Evolutionary conservation across 1,140 invertebrate species (phyloP).

Genomic region (Ditylenchus dipsaci): DNA sequence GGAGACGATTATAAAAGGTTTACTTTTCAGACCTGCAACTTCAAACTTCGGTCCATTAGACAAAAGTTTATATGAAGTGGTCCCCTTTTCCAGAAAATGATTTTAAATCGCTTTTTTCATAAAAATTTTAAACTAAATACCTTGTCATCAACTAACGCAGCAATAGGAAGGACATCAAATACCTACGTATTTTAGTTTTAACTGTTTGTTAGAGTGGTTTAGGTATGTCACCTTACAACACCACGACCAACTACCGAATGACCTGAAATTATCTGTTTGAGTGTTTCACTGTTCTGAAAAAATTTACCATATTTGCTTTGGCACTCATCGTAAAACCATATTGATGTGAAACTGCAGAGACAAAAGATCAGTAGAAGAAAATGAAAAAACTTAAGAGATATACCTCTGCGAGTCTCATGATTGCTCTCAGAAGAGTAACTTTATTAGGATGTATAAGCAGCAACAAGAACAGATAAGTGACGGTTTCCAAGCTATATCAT

Average conservation of each 20-base stretch:
- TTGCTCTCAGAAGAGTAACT: conserved; percentile 91
- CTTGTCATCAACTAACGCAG: conserved; percentile 53
- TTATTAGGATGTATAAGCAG: conserved; percentile 98
- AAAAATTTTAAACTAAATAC: conserved; percentile 17
- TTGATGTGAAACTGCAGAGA: conserved; percentile 71
- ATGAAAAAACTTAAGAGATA: conserved; percentile 60
- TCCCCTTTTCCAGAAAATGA: no score
- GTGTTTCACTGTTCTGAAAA: no score
- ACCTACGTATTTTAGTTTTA: conserved; percentile 29
- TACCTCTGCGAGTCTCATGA: conserved; percentile 82
- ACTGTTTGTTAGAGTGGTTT: no score
- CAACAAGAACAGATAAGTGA: conserved; percentile 85
- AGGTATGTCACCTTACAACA: conserved; percentile 46
- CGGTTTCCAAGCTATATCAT: conserved; percentile 79
- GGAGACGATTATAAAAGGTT: no score
- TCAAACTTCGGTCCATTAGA: no score
- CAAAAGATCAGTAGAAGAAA: neutral
- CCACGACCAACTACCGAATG: conserved; percentile 53
- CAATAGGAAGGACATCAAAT: conserved; percentile 54
- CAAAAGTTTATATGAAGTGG: no score
- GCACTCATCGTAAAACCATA: conserved; percentile 60
- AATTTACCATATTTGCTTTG: conserved; percentile 50
- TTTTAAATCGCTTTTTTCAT: no score
- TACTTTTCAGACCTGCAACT: no score
- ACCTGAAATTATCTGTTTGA: no score